Percentiles rank a stretch among this genome's conserved stretches.
These are phyloP conservation scores for Solenopsis invicta DNA, from an alignment of 1,140 invertebrate species.

Conservation along the genomic window DNA sequence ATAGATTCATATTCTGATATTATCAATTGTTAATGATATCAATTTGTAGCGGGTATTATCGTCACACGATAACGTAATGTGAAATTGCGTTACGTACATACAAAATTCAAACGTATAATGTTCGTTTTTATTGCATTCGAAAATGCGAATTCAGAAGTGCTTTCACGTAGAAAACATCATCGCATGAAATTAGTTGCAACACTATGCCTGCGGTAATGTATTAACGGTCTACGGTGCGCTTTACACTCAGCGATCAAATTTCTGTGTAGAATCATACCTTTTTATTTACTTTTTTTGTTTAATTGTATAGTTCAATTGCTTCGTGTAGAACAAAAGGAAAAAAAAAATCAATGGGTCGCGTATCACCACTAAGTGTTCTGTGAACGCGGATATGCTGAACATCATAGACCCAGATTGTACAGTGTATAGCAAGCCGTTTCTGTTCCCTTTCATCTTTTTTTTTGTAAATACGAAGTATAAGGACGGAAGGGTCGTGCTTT, in stretches of 20 bases:
- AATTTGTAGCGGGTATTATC: background rate
- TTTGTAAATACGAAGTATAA: constrained; percentile 55
- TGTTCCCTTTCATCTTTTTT: constrained; percentile 29
- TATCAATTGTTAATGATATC: constrained; percentile 15
- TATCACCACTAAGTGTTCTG: background rate
- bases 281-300: background rate
- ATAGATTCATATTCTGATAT: background rate
- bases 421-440: constrained; percentile 31
- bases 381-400: background rate
- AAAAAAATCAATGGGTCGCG: background rate
- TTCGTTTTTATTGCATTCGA: background rate
- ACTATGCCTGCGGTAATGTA: constrained; percentile 4
- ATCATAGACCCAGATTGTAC: constrained; percentile 9
- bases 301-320: constrained; percentile 15
- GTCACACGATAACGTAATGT: background rate
- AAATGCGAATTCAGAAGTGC: background rate
- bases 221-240: background rate
- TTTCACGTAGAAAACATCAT: background rate
- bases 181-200: constrained; percentile 11
- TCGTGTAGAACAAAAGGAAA: background rate
- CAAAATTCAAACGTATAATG: background rate
- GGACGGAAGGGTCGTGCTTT: background rate
- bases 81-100: constrained; percentile 4
- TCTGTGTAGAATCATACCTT: background rate
- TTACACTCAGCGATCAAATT: constrained; percentile 31